Percentiles rank a stretch among this genome's conserved stretches.
phyloP scores from a whole-genome alignment of 1,140 invertebrate species.

The Drosophila nikananu region DNA sequence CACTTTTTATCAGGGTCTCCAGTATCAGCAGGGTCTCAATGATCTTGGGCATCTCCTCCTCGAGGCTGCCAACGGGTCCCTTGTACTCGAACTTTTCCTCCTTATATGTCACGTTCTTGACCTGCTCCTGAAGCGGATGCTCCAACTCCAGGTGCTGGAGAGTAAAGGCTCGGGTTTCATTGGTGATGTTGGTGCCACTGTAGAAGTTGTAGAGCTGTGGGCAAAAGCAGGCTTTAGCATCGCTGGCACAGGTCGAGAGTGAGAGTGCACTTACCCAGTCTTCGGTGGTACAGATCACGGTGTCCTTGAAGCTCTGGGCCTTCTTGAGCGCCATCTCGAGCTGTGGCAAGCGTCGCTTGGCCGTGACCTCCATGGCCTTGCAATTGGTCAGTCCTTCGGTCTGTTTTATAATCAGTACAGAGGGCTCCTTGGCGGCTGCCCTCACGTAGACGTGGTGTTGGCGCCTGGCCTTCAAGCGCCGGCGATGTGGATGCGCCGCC shows the following conservation, averaged over 20 bases:
- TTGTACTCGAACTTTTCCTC: not conserved
- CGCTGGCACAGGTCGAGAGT: not conserved
- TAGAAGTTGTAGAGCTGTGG: slow-evolving; percentile 3
- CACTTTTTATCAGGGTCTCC: not conserved
- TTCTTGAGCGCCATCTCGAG: not conserved
- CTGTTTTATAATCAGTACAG: not conserved
- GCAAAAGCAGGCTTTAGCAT: not conserved
- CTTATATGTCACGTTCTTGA: not conserved
- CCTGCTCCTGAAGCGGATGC: slow-evolving; percentile 34
- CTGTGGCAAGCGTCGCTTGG: too few relatives aligned
- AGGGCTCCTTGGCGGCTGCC: not conserved
- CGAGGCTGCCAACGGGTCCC: not conserved
- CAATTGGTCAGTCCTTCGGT: not conserved
- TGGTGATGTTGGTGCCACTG: not conserved
- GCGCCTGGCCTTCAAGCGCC: not conserved
- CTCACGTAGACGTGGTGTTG: not conserved
- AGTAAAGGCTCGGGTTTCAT: fast-evolving
- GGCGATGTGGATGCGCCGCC: not conserved
- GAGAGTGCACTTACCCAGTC: slow-evolving; percentile 33
- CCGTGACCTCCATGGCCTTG: not conserved
- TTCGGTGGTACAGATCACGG: slow-evolving; percentile 16
- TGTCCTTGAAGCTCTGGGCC: slow-evolving; percentile 6
- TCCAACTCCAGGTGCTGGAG: not conserved
- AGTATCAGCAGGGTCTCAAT: slow-evolving; percentile 23
- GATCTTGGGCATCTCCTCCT: slow-evolving; percentile 35